These are phyloP conservation scores for Cephus spinipes DNA, from an alignment of 2,888 invertebrate species.

Conservation along the genomic window DNA sequence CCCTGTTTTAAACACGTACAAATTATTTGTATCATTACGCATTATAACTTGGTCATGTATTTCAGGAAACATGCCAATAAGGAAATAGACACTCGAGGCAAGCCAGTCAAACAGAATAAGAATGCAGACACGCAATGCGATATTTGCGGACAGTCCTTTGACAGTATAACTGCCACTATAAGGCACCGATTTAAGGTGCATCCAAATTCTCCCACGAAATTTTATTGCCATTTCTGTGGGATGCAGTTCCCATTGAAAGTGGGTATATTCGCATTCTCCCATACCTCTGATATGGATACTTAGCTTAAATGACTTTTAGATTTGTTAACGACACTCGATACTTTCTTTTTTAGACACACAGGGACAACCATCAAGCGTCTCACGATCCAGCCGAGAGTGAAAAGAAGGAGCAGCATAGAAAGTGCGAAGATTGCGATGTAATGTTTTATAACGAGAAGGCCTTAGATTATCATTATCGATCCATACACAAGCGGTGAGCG, in stretches of 20 bases:
- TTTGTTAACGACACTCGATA: slow-evolving; percentile 8
- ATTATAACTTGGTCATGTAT: background rate
- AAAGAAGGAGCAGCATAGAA: slow-evolving; percentile 45
- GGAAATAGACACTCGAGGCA: slow-evolving; percentile 69
- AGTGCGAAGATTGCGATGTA: slow-evolving; percentile 72
- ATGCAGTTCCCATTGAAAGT: slow-evolving; percentile 78
- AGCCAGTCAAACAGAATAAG: slow-evolving; percentile 41
- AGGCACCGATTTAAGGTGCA: slow-evolving; percentile 77
- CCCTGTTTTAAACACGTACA: background rate
- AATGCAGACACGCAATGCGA: slow-evolving; percentile 70
- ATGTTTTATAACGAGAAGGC: slow-evolving; percentile 71
- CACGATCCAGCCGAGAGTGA: slow-evolving; percentile 63
- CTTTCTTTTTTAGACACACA: slow-evolving; percentile 67
- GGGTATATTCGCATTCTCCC: slow-evolving; percentile 30
- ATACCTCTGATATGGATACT: background rate
- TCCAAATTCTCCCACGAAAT: slow-evolving; percentile 73
- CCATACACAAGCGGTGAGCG: slow-evolving; percentile 67
- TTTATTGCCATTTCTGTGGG: slow-evolving; percentile 77
- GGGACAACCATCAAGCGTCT: slow-evolving; percentile 71
- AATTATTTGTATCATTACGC: background rate
- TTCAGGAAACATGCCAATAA: slow-evolving; percentile 74
- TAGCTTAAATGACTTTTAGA: background rate
- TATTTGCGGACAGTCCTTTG: slow-evolving; percentile 72
- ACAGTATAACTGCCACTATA: slow-evolving; percentile 73
- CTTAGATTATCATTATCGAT: slow-evolving; percentile 71